Conservation (phyloP, 2,888 invertebrate species). For the Drosophila eohydei region DNA sequence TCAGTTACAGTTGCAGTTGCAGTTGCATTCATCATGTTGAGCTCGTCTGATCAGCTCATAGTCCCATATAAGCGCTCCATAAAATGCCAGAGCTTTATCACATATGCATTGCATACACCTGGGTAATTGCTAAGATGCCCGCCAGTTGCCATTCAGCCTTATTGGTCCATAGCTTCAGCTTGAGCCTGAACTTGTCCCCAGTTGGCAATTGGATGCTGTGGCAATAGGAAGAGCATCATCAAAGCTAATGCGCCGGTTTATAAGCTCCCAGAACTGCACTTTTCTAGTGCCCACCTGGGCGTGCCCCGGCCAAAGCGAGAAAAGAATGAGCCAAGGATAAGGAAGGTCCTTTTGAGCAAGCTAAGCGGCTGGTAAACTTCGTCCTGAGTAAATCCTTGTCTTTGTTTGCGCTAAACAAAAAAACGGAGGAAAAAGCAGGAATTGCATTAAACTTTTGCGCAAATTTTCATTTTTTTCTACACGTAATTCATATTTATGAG, state of each 20-base stretch:
- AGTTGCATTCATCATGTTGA: too few species aligned
- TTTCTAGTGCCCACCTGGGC: conserved; percentile 65
- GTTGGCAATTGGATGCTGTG: conserved; percentile 29
- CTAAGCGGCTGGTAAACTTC: conserved; percentile 64
- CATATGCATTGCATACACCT: neutral
- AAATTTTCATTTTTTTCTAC: conserved; percentile 54
- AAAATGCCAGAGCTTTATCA: neutral
- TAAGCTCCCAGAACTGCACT: conserved; percentile 69
- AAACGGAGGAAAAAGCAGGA: conserved; percentile 23
- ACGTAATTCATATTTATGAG: conserved; percentile 75
- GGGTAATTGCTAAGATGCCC: neutral
- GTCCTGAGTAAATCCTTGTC: conserved; percentile 54
- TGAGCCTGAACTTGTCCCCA: conserved; percentile 25
- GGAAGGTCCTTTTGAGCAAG: conserved; percentile 19
- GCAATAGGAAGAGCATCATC: conserved; percentile 65
- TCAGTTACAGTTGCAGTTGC: neutral
- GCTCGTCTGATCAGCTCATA: neutral
- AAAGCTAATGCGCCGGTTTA: conserved; percentile 67
- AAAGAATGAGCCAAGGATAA: conserved; percentile 10
- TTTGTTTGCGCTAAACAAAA: conserved; percentile 49
- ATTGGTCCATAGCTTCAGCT: conserved; percentile 6
- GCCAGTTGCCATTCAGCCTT: neutral
- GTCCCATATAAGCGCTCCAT: neutral
- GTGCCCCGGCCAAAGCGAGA: conserved; percentile 18
- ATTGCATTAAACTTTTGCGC: conserved; percentile 75